Conservation (phyloP, 2,888 invertebrate genomes). For the Acrobasis repandana region DNA sequence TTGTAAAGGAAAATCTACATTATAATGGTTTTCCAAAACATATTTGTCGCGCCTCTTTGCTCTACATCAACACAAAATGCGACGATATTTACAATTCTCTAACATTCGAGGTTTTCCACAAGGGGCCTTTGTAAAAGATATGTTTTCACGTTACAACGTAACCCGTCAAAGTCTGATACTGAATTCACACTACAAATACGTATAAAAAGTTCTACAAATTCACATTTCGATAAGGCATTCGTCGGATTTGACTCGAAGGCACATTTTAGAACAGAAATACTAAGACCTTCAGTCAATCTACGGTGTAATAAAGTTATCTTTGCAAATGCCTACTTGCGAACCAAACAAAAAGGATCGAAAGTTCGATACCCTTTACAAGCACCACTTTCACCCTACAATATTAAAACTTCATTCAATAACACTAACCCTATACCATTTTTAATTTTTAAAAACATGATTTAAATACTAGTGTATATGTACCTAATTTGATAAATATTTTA, state of each 20-base stretch:
- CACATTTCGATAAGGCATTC: conserved; percentile 70
- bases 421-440: conserved; percentile 66
- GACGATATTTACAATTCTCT: conserved; percentile 4
- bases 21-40: neutral
- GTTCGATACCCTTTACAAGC: conserved; percentile 55
- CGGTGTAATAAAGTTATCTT: conserved; percentile 5
- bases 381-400: conserved; percentile 54
- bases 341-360: conserved; percentile 42
- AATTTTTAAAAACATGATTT: conserved; percentile 57
- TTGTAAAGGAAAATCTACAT: neutral
- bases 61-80: neutral
- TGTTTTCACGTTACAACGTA: conserved; percentile 16
- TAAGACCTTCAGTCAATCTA: conserved; percentile 20
- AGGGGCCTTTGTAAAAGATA: conserved; percentile 9
- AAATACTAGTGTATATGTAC: conserved; percentile 56
- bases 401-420: conserved; percentile 54
- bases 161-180: conserved; percentile 27
- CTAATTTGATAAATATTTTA: conserved; percentile 69
- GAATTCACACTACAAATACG: conserved; percentile 61
- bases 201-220: conserved; percentile 72
- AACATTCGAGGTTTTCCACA: conserved; percentile 12
- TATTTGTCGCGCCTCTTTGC: neutral
- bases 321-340: conserved; percentile 35
- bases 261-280: conserved; percentile 39
- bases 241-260: conserved; percentile 80